Evolutionary conservation across 2,888 invertebrate species (phyloP).

Genomic region (Diarsia mendica): DNA sequence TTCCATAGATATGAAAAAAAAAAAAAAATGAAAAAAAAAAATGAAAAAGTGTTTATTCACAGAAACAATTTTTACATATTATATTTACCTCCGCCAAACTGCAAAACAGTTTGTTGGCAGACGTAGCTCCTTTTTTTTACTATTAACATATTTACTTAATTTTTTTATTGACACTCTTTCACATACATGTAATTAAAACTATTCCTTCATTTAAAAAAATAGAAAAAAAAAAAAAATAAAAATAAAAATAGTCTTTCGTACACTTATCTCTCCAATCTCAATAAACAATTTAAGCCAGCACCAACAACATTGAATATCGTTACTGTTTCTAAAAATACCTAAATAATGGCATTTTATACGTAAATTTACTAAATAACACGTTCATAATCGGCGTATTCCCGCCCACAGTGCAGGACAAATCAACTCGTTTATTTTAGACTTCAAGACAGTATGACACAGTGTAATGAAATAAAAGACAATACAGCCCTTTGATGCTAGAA

Average conservation of each 20-base stretch:
- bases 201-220: too few species aligned
- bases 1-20: too few species aligned
- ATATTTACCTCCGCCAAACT: too few species aligned
- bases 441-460: constrained; percentile 65
- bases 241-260: not conserved
- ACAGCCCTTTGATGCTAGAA: constrained; percentile 72
- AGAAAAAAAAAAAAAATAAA: too few species aligned
- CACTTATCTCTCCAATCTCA: constrained; percentile 6
- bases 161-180: too few species aligned
- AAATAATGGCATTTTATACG: constrained; percentile 46
- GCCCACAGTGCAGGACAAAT: constrained; percentile 67
- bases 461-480: constrained; percentile 72
- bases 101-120: too few species aligned
- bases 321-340: constrained; percentile 42
- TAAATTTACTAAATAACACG: constrained; percentile 48
- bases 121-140: too few species aligned
- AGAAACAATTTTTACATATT: too few species aligned
- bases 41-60: too few species aligned
- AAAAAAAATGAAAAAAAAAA: too few species aligned
- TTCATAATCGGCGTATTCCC: constrained; percentile 59
- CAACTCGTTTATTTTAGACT: constrained; percentile 63
- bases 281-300: constrained; percentile 32
- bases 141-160: too few species aligned
- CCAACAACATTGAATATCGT: constrained; percentile 29
- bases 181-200: too few species aligned